These are phyloP conservation scores for Scytalopus superciliaris DNA, from an alignment of 2,113 vertebrate species.

Conservation along the genomic window DNA sequence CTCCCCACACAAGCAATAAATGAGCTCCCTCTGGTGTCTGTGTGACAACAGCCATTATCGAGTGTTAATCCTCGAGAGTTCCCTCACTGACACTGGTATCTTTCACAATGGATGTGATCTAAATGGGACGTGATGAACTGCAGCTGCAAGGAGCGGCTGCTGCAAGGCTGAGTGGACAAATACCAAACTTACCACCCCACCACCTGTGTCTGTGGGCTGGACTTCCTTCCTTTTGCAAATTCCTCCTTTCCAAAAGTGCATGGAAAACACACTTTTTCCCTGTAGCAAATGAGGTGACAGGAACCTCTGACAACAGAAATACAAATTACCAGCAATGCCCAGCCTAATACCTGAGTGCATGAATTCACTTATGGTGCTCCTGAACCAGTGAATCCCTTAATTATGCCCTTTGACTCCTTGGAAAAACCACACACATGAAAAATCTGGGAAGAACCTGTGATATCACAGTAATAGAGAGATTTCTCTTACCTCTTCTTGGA, in stretches of 20 bases:
- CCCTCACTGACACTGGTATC: background rate
- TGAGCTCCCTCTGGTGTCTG: conserved; percentile 53
- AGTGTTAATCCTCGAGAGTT: background rate
- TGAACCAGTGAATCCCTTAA: background rate
- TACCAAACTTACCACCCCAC: background rate
- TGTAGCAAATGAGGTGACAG: background rate
- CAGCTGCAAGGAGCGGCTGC: background rate
- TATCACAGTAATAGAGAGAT: background rate
- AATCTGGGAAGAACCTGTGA: background rate
- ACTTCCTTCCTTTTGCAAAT: background rate
- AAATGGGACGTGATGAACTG: background rate
- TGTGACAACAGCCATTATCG: background rate
- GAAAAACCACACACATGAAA: background rate
- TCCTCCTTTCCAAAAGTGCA: background rate
- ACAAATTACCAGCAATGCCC: background rate
- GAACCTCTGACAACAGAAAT: background rate
- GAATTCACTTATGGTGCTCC: background rate
- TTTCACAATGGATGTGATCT: background rate
- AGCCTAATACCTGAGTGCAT: background rate
- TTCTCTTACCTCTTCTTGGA: background rate
- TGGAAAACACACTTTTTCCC: background rate
- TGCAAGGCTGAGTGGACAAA: background rate
- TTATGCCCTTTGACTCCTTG: background rate
- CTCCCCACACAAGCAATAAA: background rate
- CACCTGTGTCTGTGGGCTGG: background rate